These are phyloP conservation scores for Abramis brama DNA, from an alignment of 2,113 vertebrate genomes.

Conservation along the genomic window DNA sequence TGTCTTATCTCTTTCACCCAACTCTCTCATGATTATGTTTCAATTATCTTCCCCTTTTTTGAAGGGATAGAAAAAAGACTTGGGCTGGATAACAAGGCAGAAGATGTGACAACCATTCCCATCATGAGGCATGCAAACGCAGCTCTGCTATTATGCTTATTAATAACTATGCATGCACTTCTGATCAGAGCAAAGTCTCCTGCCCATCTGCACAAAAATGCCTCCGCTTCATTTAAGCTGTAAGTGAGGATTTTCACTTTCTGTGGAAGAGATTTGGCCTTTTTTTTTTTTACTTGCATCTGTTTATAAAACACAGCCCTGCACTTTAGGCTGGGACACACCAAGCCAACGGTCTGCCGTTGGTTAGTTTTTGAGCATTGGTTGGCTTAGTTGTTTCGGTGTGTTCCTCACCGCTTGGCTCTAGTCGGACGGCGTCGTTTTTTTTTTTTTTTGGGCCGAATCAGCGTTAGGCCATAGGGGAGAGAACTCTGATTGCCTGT, in stretches of 20 bases:
- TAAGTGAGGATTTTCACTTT: slow-evolving; percentile 33
- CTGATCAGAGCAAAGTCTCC: slow-evolving; percentile 18
- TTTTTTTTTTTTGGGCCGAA: no score
- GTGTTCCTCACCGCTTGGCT: no score
- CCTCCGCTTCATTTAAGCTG: slow-evolving; percentile 9
- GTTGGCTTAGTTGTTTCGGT: no score
- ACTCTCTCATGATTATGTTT: slow-evolving; percentile 28
- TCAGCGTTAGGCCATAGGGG: no score
- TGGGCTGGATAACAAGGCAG: slow-evolving; percentile 16
- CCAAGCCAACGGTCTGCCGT: no score
- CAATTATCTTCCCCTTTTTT: slow-evolving; percentile 36
- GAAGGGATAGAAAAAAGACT: slow-evolving; percentile 15
- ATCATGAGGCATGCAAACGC: slow-evolving; percentile 10
- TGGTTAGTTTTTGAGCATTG: no score
- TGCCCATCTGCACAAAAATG: background rate
- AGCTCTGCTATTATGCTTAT: slow-evolving; percentile 19
- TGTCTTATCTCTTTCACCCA: slow-evolving; percentile 38
- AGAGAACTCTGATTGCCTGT: no score
- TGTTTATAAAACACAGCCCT: slow-evolving; percentile 14
- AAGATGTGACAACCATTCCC: slow-evolving; percentile 13
- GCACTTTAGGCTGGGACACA: no score
- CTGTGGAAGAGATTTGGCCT: background rate
- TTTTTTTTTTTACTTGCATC: background rate
- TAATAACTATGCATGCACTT: slow-evolving; percentile 11
- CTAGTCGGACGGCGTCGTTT: no score